phyloP scores from a whole-genome alignment of 2,113 vertebrate genomes.

The Lontra canadensis region DNA sequence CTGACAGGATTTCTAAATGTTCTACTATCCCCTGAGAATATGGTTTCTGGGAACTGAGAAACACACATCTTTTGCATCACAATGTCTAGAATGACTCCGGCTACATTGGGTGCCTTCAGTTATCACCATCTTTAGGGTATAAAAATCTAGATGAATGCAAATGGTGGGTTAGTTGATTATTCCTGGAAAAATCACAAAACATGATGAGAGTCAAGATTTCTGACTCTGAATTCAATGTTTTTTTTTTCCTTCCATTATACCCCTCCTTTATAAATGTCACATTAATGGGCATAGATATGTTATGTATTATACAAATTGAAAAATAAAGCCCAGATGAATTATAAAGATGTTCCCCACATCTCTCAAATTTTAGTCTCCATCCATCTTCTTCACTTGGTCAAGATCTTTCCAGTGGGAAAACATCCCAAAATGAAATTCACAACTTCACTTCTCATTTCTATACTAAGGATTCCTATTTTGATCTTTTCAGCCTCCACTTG shows the following conservation, averaged over 20 bases:
- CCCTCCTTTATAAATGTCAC: not conserved
- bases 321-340: not conserved
- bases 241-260: not conserved
- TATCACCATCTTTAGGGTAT: not conserved
- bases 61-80: not conserved
- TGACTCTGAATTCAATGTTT: not conserved
- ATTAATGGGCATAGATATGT: not conserved
- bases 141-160: not conserved
- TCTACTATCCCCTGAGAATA: not conserved
- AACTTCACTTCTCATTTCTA: not conserved
- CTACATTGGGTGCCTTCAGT: not conserved
- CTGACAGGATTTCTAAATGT: not conserved
- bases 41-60: not conserved
- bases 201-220: not conserved
- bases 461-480: constrained; percentile 26
- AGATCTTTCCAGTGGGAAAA: not conserved
- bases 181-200: not conserved
- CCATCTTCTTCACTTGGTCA: not conserved
- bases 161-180: not conserved
- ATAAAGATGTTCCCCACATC: not conserved
- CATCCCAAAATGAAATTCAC: not conserved
- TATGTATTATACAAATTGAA: not conserved
- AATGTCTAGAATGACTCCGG: not conserved
- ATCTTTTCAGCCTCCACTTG: constrained; percentile 30
- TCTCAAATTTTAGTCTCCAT: not conserved